Conservation (phyloP, 37 sponge, comb jelly and placozoan genomes). For the Agelas oroides region DNA sequence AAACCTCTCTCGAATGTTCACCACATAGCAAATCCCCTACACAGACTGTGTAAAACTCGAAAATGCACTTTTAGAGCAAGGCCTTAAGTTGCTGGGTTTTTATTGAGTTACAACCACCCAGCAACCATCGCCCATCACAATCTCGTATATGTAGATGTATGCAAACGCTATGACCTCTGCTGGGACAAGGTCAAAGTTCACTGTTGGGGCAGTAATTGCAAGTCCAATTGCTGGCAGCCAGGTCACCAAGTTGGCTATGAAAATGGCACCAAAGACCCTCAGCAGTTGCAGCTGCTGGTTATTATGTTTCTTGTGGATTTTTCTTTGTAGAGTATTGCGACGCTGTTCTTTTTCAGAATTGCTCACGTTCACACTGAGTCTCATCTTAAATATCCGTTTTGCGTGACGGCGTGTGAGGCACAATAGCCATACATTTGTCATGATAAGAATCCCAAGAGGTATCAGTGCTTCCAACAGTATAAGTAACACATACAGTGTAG, state of each 20-base stretch:
- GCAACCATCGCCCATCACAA: too few species aligned
- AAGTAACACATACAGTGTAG: constrained; percentile 51
- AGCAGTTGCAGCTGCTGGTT: constrained; percentile 19
- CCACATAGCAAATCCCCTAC: too few species aligned
- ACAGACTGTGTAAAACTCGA: too few species aligned
- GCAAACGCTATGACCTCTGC: constrained; percentile 25
- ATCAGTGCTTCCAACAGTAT: constrained; percentile 25
- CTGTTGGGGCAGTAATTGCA: not conserved
- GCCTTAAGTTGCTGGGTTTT: too few species aligned
- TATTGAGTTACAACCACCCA: too few species aligned
- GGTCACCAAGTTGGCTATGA: not conserved
- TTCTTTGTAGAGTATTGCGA: not conserved
- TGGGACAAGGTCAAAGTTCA: not conserved
- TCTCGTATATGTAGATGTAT: too few species aligned
- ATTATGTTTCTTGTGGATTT: constrained; percentile 7
- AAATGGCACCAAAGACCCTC: constrained; percentile 11
- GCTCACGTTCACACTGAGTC: not conserved
- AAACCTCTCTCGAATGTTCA: too few species aligned
- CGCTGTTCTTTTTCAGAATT: not conserved
- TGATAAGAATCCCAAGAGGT: constrained; percentile 34
- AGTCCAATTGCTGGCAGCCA: not conserved
- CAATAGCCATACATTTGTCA: constrained; percentile 49
- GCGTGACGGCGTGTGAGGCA: not conserved
- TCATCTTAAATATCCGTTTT: not conserved
- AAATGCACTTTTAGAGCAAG: too few species aligned